Evolutionary conservation across 1,140 invertebrate genomes (phyloP), one percentile per base, ranked within the genome.

Genomic region (Prorops nasuta): DNA sequence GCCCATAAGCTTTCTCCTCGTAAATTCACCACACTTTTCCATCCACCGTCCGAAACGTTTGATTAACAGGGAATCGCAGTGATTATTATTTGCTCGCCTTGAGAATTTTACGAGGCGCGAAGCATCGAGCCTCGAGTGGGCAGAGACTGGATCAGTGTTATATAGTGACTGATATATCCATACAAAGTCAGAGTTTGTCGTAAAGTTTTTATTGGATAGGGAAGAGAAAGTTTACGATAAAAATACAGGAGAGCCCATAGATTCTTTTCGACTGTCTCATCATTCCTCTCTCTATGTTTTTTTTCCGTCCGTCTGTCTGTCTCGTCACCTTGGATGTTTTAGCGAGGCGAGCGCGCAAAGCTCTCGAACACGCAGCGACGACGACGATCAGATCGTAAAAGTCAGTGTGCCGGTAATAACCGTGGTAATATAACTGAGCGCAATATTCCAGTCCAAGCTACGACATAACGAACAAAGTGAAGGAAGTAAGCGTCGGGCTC

Each of bases 321-420:
- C 24, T 6, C 24, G 4, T 10, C 10, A 28, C 24, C n/a, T n/a
- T n/a, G n/a, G n/a, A n/a, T n/a, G n/a, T n/a, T n/a, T n/a, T n/a
- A n/a, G n/a, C n/a, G n/a, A 28, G 24, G 10, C 4, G 17, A 31
- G 31, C 3, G 3, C 34, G 36, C 17, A n/a, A n/a, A n/a, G n/a
- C n/a, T n/a, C n/a, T n/a, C 15, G 21, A 8, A 31, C 16, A 10
- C 28, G 17, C n/a, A 47, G 42, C 36, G 32, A 54, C 44, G 44
- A 60, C 36, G 32, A 54, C 44, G 44, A 60, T 55, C 47, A 42
- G 43, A 47, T 60, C 57, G 46, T 60, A 61, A 61, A 60, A 44
- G 28, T 60, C 34, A 46, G 41, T 49, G 38, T 52, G 32, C 49
- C 49, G 49, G 45, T 60, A 60, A 61, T 61, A 61, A 47, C 54